These are phyloP conservation scores for Folsomia manolachei DNA, from an alignment of 2,888 invertebrate genomes.

Conservation along the genomic window DNA sequence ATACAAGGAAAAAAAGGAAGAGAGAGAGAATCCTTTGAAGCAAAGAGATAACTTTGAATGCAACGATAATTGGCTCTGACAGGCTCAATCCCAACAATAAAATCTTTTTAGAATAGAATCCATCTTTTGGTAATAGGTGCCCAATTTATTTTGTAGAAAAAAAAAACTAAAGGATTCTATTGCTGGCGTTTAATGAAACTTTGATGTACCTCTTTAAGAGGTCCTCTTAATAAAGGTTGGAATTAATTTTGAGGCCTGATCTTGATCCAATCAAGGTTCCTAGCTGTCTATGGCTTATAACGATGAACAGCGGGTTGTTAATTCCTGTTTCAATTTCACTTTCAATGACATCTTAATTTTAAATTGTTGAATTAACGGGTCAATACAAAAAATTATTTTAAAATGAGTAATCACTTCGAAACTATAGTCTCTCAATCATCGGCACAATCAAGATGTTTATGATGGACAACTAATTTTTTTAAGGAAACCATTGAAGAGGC, in stretches of 20 bases:
- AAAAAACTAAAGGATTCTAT: neutral
- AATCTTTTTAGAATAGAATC: constrained; percentile 33
- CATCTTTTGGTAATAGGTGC: constrained; percentile 15
- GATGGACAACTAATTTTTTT: too few species aligned
- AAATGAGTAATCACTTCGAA: too few species aligned
- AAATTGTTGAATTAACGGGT: too few species aligned
- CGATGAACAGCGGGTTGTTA: neutral
- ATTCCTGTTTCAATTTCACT: neutral
- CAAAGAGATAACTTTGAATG: constrained; percentile 50
- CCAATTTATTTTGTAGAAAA: constrained; percentile 3
- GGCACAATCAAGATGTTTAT: too few species aligned
- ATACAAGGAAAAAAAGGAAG: neutral
- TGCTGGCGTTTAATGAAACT: neutral
- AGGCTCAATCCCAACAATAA: constrained; percentile 49
- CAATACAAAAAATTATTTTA: too few species aligned
- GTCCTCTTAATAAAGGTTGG: neutral
- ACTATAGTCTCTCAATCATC: too few species aligned
- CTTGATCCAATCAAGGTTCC: neutral
- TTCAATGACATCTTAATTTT: neutral
- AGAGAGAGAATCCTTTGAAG: constrained; percentile 28
- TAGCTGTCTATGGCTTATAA: neutral
- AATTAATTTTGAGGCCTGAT: neutral
- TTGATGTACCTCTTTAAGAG: neutral
- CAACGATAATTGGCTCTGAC: constrained; percentile 52
- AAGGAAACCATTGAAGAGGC: too few species aligned